Base-by-base conservation (phyloP, 1,140 invertebrate genomes). In the Nymphalis io region DNA sequence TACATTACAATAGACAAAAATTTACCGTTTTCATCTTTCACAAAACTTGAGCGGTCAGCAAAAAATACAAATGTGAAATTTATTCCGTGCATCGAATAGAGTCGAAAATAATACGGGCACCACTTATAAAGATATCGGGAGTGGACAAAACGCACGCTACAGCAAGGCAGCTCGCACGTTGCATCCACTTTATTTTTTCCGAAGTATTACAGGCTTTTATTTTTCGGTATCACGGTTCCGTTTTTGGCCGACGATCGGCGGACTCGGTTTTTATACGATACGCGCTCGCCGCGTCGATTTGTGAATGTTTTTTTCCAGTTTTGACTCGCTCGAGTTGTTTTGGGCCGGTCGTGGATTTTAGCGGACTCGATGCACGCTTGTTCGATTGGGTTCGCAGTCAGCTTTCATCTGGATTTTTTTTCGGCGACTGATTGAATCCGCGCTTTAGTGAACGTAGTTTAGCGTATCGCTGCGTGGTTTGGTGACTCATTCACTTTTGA, bases 141-240 rank as follows among this genome's bases (percentile, higher is more conserved):
- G 76, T 71, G 74, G 76, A 81, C 81, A 75, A 75, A 79, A 79
- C 72, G 72, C 75, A 77, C 72, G 65, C 67, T 64, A 46, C 55
- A 53, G 72, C 70, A 64, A 70, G 72, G 70, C 60, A 73, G 51
- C 60, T 76, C 79, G 72, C 72, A 74, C 81, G 75, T 68, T 75
- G 70, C 73, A 68, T 80, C 63, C 76, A 81, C 80, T 90, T 84
- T 91, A 85, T 91, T 89, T 91, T 91, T 89, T 87, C 83, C 83
- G 81, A 76, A 78, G 87, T 80, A 87, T 91, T 88, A 87, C 82
- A 73, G 83, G 74, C 84, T 90, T 92, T 91, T 91, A 91, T 92
- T 92, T 92, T 90, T 92, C 85, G 90, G 91, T 92, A 90, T 90
- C 88, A 87, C 89, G 79, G 88, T 87, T 88, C 87, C 90, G 90